phyloP scores from a whole-genome alignment of 2,797 vertebrate genomes.

The Spinibarbus caldwelli region DNA sequence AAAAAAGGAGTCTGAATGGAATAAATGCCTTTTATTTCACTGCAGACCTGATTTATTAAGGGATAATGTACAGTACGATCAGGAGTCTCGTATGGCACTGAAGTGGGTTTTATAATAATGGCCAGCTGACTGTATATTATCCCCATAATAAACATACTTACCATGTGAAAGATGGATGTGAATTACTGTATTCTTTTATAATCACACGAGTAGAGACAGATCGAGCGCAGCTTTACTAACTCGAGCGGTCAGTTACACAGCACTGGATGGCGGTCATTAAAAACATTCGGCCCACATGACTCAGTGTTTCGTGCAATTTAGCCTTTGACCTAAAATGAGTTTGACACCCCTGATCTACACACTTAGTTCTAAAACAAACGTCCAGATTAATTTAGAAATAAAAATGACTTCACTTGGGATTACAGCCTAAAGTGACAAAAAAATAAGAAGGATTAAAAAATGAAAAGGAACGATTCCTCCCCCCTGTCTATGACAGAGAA shows the following conservation, averaged over 20 bases:
- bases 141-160: conserved; percentile 7
- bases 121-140: too few relatives aligned
- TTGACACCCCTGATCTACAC: conserved; percentile 28
- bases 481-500: conserved; percentile 21
- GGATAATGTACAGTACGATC: not conserved
- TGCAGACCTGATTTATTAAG: not conserved
- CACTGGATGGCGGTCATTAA: conserved; percentile 3
- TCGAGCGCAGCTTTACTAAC: not conserved
- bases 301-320: not conserved
- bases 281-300: conserved; percentile 4
- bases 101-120: not conserved
- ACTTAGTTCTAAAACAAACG: not conserved
- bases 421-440: not conserved
- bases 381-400: not conserved
- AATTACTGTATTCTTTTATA: not conserved
- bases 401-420: not conserved
- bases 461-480: not conserved
- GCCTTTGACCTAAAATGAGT: not conserved
- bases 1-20: not conserved
- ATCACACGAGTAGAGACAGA: not conserved
- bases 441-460: not conserved
- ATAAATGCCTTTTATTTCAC: not conserved
- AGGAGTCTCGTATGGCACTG: not conserved
- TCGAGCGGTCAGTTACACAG: too few relatives aligned
- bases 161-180: not conserved